A percentile compares a stretch with the other conserved stretches of the same genome.
Evolutionary conservation across 2,113 vertebrate genomes (phyloP).

Genomic region (Aegithalos caudatus): DNA sequence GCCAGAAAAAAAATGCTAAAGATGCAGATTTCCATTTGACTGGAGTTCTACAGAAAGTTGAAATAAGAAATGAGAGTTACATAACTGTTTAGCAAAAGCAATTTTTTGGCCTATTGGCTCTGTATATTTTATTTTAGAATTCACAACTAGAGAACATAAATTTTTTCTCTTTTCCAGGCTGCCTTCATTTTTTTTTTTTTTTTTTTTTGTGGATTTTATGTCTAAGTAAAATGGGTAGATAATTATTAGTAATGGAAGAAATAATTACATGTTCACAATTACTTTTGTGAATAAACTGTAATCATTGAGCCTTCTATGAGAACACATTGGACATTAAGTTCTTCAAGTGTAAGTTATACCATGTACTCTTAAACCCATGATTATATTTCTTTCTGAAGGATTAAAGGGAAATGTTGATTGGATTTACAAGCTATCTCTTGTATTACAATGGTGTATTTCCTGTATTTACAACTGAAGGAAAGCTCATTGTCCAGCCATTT

Average conservation of each 20-base stretch:
- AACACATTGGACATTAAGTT: constrained; percentile 5
- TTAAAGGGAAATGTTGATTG: not conserved
- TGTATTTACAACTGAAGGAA: not conserved
- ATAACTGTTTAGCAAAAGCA: constrained; percentile 6
- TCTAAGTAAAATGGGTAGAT: not conserved
- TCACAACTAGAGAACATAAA: not conserved
- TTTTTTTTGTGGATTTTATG: not conserved
- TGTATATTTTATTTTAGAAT: constrained; percentile 20
- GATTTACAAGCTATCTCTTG: not conserved
- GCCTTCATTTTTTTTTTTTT: not conserved
- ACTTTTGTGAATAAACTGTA: constrained; percentile 27
- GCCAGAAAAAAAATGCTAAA: not conserved
- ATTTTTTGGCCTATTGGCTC: constrained; percentile 49
- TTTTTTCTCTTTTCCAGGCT: not conserved
- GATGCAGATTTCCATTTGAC: not conserved
- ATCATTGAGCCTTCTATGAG: not conserved
- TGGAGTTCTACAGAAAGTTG: not conserved
- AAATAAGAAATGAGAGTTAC: constrained; percentile 9
- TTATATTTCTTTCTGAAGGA: not conserved
- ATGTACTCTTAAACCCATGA: not conserved
- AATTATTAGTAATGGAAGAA: constrained; percentile 42
- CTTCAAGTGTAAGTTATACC: constrained; percentile 3
- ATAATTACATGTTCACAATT: constrained; percentile 40
- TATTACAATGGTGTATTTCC: not conserved
- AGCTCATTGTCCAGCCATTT: not conserved